A percentile compares a stretch with the other conserved stretches of the same genome.
Conservation (phyloP, 2,797 vertebrate species). For the Chelon auratus region DNA sequence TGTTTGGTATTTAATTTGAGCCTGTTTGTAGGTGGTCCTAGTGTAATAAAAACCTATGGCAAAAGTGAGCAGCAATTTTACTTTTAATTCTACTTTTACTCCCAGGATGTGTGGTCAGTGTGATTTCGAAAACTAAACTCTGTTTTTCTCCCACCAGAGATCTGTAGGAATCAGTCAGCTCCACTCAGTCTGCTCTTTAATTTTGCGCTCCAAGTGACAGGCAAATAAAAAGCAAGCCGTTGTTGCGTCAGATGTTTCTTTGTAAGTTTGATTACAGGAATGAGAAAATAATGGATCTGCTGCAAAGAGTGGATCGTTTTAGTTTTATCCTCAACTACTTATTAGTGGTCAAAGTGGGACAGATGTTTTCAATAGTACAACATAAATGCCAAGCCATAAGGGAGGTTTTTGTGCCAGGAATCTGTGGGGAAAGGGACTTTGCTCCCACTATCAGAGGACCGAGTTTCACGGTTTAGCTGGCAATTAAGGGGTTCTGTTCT, state of each 20-base stretch:
- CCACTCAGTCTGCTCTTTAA: constrained; percentile 77
- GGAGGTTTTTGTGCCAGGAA: constrained; percentile 71
- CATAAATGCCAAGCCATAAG: constrained; percentile 77
- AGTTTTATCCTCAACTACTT: constrained; percentile 84
- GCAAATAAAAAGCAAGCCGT: constrained; percentile 77
- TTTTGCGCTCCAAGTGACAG: constrained; percentile 76
- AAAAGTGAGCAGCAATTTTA: constrained; percentile 70
- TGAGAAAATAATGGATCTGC: constrained; percentile 83
- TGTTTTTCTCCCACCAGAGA: constrained; percentile 60
- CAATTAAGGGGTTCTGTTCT: constrained; percentile 47
- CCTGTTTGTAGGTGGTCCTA: constrained; percentile 81
- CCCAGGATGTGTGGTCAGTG: constrained; percentile 76
- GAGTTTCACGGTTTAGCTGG: constrained; percentile 51
- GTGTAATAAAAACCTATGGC: constrained; percentile 72
- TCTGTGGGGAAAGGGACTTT: constrained; percentile 74
- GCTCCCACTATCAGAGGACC: constrained; percentile 67
- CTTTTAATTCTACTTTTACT: constrained; percentile 76
- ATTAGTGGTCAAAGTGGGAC: constrained; percentile 84
- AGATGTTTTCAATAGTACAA: constrained; percentile 87
- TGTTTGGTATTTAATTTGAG: constrained; percentile 73
- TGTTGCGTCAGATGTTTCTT: constrained; percentile 76
- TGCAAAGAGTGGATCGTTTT: constrained; percentile 77
- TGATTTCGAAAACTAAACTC: constrained; percentile 66
- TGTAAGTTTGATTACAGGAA: constrained; percentile 82
- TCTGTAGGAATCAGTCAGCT: constrained; percentile 70